phyloP scores from a whole-genome alignment of 2,888 invertebrate genomes.

The Sesia bembeciformis region DNA sequence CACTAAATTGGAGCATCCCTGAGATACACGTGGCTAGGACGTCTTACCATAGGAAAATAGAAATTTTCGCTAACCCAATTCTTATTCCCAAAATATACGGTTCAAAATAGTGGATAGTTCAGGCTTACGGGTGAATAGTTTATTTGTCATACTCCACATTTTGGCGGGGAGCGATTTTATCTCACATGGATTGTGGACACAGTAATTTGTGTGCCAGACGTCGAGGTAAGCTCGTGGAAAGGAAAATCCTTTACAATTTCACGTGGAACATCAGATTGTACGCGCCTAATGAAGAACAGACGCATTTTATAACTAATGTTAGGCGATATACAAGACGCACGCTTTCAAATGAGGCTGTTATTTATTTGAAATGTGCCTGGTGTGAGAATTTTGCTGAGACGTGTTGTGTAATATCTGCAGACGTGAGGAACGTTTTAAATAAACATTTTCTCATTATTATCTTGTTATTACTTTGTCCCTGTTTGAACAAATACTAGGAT shows the following conservation, averaged over 20 bases:
- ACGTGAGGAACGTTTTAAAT: no score
- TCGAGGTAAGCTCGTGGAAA: conserved; percentile 17
- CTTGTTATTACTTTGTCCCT: no score
- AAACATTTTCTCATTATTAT: no score
- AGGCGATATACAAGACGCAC: neutral
- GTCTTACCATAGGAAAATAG: neutral
- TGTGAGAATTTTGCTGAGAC: no score
- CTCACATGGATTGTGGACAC: conserved; percentile 12
- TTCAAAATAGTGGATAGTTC: neutral
- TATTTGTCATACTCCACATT: conserved; percentile 3
- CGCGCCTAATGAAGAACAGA: conserved; percentile 14
- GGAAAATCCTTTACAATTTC: conserved; percentile 27
- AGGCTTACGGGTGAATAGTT: neutral
- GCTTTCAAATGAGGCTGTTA: neutral
- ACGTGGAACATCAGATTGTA: conserved; percentile 17
- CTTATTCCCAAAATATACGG: neutral
- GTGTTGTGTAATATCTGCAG: no score
- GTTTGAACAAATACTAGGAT: no score
- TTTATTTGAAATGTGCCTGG: neutral
- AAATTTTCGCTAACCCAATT: neutral
- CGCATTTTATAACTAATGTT: neutral
- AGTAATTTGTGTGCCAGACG: conserved; percentile 30
- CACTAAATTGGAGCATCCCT: conserved; percentile 14
- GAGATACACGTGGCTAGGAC: conserved; percentile 5
- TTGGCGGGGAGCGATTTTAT: conserved; percentile 6